phyloP scores from a whole-genome alignment of 2,888 invertebrate genomes.

The Panzeria rudis region DNA sequence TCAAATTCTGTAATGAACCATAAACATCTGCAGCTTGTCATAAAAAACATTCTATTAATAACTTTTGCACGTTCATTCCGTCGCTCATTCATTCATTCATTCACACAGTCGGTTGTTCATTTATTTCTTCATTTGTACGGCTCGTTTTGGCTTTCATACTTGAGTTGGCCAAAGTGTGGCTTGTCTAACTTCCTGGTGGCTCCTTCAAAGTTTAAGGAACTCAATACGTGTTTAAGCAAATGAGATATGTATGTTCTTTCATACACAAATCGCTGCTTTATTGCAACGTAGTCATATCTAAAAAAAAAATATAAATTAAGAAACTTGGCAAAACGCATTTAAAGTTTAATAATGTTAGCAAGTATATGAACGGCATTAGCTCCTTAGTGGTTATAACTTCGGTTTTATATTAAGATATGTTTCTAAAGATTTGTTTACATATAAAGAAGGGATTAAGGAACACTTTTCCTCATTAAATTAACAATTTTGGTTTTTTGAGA shows the following conservation, averaged over 20 bases:
- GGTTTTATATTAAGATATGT: too few relatives aligned
- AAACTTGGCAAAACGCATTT: too few relatives aligned
- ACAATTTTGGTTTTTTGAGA: too few relatives aligned
- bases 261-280: too few relatives aligned
- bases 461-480: too few relatives aligned
- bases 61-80: slow-evolving; percentile 20
- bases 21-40: slow-evolving; percentile 34
- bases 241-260: background rate
- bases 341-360: too few relatives aligned
- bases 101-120: background rate
- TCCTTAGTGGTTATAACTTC: too few relatives aligned
- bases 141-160: background rate
- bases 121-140: slow-evolving; percentile 14
- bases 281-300: too few relatives aligned
- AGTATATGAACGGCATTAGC: too few relatives aligned
- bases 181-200: slow-evolving; percentile 2
- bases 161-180: background rate
- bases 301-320: too few relatives aligned
- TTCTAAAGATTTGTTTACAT: too few relatives aligned
- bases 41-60: slow-evolving; percentile 59
- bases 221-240: background rate
- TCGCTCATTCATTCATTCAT: background rate
- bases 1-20: background rate
- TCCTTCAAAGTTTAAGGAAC: background rate
- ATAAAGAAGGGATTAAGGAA: too few relatives aligned